A percentile compares a stretch with the other conserved stretches of the same genome.
phyloP scores from a whole-genome alignment of 1,140 invertebrate species.

The Asbolus verrucosus region DNA sequence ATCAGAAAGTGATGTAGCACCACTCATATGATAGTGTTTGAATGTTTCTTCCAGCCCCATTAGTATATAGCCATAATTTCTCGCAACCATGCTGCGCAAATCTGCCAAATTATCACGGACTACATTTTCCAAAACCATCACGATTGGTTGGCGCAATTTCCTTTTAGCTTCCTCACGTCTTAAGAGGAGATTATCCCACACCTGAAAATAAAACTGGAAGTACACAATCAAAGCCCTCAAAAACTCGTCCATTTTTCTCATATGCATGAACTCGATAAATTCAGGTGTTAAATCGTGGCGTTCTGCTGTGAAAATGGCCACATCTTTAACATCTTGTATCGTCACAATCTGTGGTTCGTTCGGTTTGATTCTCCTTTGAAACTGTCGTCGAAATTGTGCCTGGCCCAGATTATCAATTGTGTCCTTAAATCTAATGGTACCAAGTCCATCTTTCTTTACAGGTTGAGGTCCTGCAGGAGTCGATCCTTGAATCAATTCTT shows the following conservation, averaged over 20 bases:
- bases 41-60: slow-evolving; percentile 67
- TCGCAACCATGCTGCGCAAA: slow-evolving; percentile 70
- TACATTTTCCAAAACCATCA: slow-evolving; percentile 67
- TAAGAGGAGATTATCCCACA: slow-evolving; percentile 68
- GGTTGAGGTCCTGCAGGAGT: not conserved
- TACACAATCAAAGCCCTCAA: slow-evolving; percentile 73
- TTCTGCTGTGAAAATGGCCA: slow-evolving; percentile 72
- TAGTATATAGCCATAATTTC: slow-evolving; percentile 72
- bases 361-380: slow-evolving; percentile 68
- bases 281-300: slow-evolving; percentile 67
- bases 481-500: not conserved
- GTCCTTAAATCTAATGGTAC: slow-evolving; percentile 6
- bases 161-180: slow-evolving; percentile 68
- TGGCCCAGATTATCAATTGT: slow-evolving; percentile 54
- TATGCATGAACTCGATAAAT: slow-evolving; percentile 72
- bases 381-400: slow-evolving; percentile 70
- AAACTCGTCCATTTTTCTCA: slow-evolving; percentile 71
- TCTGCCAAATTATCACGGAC: slow-evolving; percentile 70
- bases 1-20: slow-evolving; percentile 70
- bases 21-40: slow-evolving; percentile 72
- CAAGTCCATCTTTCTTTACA: not conserved
- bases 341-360: slow-evolving; percentile 70
- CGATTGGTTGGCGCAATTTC: slow-evolving; percentile 70
- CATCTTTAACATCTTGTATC: slow-evolving; percentile 75
- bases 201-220: slow-evolving; percentile 72